These are phyloP conservation scores for Muschampia plurimacula DNA, from an alignment of 2,888 invertebrate species.

Conservation along the genomic window DNA sequence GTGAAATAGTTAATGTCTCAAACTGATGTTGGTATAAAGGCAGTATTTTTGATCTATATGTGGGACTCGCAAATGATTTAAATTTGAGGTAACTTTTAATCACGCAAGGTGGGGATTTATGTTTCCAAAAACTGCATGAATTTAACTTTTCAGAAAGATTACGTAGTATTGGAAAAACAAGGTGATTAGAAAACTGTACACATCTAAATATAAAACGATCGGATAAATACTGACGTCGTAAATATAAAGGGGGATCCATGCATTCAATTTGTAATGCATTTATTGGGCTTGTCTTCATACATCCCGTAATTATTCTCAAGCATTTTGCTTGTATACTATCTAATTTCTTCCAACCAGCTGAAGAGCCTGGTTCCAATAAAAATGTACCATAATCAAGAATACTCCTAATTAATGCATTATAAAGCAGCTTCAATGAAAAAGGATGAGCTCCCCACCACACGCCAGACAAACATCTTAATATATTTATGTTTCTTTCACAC, in stretches of 20 bases:
- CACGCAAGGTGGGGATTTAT: neutral
- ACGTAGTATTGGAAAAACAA: neutral
- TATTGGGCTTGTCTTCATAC: neutral
- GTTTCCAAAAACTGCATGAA: neutral
- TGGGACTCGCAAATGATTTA: neutral
- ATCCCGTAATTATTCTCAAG: neutral
- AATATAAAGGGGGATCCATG: neutral
- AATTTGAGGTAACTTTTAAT: neutral
- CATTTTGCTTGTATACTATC: neutral
- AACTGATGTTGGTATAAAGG: neutral
- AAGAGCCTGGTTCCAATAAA: neutral
- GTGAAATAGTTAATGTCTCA: neutral
- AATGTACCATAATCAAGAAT: neutral
- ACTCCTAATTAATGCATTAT: neutral
- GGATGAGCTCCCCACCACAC: neutral
- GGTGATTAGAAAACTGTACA: neutral
- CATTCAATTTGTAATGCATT: neutral
- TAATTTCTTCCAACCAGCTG: neutral
- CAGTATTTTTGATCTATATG: neutral
- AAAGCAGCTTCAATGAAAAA: neutral
- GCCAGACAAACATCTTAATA: neutral
- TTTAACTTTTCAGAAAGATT: neutral
- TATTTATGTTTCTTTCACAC: neutral
- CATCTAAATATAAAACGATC: slow-evolving; percentile 1
- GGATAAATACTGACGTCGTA: neutral